phyloP scores from a whole-genome alignment of 2,888 invertebrate species.

The Latrodectus hesperus region DNA sequence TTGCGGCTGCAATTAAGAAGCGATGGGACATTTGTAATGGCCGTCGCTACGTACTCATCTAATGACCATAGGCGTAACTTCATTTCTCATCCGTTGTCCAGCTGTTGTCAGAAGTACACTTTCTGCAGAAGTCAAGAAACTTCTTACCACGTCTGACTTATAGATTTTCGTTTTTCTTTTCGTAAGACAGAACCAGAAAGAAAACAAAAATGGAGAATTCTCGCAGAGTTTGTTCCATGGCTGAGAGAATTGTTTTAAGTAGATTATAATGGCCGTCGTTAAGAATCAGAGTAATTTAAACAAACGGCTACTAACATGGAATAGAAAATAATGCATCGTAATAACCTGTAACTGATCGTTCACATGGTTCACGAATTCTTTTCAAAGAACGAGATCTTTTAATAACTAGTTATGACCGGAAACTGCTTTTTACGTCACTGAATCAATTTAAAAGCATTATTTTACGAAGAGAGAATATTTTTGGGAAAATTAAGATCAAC shows the following conservation, averaged over 20 bases:
- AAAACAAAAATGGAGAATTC: not conserved
- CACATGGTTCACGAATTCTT: not conserved
- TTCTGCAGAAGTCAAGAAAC: not conserved
- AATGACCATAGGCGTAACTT: conserved; percentile 10
- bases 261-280: not conserved
- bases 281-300: not conserved
- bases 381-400: not conserved
- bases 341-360: conserved; percentile 1
- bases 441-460: too few relatives aligned
- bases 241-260: conserved; percentile 5
- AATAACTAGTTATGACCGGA: too few relatives aligned
- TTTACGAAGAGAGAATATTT: too few relatives aligned
- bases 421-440: too few relatives aligned
- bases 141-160: not conserved
- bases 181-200: conserved; percentile 1
- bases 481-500: too few relatives aligned
- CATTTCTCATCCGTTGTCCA: conserved; percentile 18
- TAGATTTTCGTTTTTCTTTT: not conserved
- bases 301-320: not conserved
- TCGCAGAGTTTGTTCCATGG: not conserved
- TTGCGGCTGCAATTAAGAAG: conserved; percentile 9
- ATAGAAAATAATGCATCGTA: not conserved
- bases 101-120: conserved; percentile 24
- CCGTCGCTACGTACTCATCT: conserved; percentile 11
- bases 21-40: conserved; percentile 28